Percentiles rank a stretch among this genome's conserved stretches.
Conservation (phyloP, 2,888 invertebrate genomes). For the Gortyna flavago region DNA sequence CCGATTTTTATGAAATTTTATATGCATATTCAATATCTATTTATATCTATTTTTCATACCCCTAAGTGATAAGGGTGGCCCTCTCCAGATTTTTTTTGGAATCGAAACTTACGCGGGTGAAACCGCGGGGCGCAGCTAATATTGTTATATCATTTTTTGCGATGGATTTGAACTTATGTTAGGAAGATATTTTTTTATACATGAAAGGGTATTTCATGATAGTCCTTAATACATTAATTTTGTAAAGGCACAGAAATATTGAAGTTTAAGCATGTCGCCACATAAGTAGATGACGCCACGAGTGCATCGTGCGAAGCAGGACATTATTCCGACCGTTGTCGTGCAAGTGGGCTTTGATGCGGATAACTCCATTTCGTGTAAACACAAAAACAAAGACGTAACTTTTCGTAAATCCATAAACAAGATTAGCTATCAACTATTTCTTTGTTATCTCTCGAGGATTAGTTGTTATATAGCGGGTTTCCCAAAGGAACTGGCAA, state of each 20-base stretch:
- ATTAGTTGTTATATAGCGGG: slow-evolving; percentile 23
- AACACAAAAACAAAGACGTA: neutral
- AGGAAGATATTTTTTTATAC: too few species aligned
- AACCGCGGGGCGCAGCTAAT: too few species aligned
- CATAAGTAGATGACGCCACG: neutral
- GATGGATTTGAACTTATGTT: too few species aligned
- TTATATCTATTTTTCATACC: too few species aligned
- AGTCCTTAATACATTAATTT: too few species aligned
- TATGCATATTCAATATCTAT: too few species aligned
- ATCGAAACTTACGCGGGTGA: too few species aligned
- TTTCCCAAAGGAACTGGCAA: slow-evolving; percentile 5
- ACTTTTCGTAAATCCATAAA: slow-evolving; percentile 12
- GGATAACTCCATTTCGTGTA: neutral
- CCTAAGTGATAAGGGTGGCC: too few species aligned
- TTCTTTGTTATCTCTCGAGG: slow-evolving; percentile 19
- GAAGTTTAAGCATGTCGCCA: neutral
- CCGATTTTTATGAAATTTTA: too few species aligned
- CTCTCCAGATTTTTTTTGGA: too few species aligned
- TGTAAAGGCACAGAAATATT: neutral
- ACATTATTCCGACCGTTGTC: neutral
- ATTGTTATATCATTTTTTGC: too few species aligned
- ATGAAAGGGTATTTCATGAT: too few species aligned
- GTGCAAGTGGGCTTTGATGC: neutral
- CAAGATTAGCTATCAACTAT: slow-evolving; percentile 29
- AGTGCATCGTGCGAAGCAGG: neutral